phyloP scores from a whole-genome alignment of 1,140 invertebrate species.

The Drosophila nebulosa region DNA sequence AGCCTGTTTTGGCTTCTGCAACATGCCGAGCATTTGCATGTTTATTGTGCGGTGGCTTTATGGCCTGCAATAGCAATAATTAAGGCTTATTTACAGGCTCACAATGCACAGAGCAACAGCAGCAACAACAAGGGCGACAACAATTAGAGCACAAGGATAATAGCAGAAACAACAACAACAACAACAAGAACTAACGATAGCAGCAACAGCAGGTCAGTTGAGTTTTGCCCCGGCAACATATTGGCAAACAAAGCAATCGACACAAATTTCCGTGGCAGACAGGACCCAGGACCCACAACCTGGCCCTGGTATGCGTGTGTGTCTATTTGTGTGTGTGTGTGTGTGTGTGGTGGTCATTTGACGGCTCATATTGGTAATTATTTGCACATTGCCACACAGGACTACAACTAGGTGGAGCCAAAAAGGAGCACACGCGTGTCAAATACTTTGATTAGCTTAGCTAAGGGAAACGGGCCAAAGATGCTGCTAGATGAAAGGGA shows the following conservation, averaged over 20 bases:
- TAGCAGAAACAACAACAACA: conserved; percentile 7
- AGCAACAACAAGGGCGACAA: conserved; percentile 36
- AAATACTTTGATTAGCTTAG: conserved; percentile 51
- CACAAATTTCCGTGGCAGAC: conserved; percentile 25
- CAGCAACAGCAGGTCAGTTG: conserved; percentile 14
- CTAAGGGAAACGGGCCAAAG: background rate
- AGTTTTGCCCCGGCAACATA: conserved; percentile 38
- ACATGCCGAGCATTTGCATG: conserved; percentile 61
- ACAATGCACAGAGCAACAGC: conserved; percentile 36
- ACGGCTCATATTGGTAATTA: conserved; percentile 75
- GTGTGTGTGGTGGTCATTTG: conserved; percentile 51
- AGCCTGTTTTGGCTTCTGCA: background rate
- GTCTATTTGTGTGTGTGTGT: background rate
- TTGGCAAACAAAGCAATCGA: conserved; percentile 47
- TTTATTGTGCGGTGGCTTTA: conserved; percentile 76
- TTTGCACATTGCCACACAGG: conserved; percentile 52
- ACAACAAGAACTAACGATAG: conserved; percentile 3
- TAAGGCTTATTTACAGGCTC: conserved; percentile 76
- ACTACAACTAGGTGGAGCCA: conserved; percentile 1
- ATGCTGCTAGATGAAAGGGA: conserved; percentile 3
- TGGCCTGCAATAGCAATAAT: conserved; percentile 71
- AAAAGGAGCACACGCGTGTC: background rate
- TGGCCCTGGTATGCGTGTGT: background rate
- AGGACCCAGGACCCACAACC: conserved; percentile 1
- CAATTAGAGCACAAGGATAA: conserved; percentile 51